Evolutionary conservation across 30 jellyfish, hydroid and myxozoan genomes (phyloP).

Genomic region (Hydra vulgaris): DNA sequence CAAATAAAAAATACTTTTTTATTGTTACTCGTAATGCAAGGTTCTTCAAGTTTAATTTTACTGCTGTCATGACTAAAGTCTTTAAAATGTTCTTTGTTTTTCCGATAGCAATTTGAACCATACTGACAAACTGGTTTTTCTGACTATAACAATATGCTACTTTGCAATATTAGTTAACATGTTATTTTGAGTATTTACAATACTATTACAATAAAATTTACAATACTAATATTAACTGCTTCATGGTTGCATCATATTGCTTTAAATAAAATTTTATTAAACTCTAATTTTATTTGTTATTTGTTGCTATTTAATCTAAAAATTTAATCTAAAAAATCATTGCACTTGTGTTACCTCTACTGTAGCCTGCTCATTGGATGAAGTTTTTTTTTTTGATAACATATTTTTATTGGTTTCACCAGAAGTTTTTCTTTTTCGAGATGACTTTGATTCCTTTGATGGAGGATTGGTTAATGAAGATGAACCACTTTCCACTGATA

Average conservation of each 20-base stretch:
- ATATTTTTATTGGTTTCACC: neutral
- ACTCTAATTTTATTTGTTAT: too few relatives aligned
- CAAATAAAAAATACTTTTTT: neutral
- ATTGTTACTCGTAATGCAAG: neutral
- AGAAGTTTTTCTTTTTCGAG: neutral
- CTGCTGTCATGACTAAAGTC: constrained; percentile 18
- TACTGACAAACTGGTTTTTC: constrained; percentile 26
- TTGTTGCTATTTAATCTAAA: too few relatives aligned
- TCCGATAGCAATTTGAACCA: constrained; percentile 38
- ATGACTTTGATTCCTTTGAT: neutral
- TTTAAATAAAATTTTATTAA: too few relatives aligned
- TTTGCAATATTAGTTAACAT: too few relatives aligned
- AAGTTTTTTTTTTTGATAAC: neutral
- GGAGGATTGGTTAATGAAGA: neutral
- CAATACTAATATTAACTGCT: too few relatives aligned
- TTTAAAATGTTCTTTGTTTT: constrained; percentile 28
- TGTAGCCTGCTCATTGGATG: neutral
- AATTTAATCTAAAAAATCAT: too few relatives aligned
- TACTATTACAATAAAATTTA: too few relatives aligned
- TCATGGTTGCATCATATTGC: too few relatives aligned
- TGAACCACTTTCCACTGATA: neutral
- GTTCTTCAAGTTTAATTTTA: neutral
- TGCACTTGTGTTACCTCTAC: too few relatives aligned
- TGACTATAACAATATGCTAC: constrained; percentile 1
- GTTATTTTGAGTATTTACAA: too few relatives aligned